Evolutionary conservation across 2,113 vertebrate genomes (phyloP).

Genomic region (Actinemys pallida): DNA sequence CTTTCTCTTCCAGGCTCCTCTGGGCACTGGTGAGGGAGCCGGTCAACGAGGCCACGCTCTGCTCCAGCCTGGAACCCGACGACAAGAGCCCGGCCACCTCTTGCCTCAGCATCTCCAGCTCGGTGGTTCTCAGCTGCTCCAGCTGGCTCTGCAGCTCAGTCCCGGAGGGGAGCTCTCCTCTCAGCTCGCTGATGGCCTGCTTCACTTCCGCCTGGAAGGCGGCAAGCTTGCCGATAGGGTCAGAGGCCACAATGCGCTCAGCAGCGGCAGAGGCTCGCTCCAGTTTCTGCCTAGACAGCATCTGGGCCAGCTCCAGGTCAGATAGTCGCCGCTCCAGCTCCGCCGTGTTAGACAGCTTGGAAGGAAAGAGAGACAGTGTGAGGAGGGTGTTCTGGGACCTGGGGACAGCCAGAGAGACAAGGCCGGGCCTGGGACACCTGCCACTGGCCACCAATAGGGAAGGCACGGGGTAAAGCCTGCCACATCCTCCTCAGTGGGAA

Average conservation of each 20-base stretch:
- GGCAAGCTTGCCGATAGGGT: conserved; percentile 77
- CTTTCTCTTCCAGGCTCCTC: background rate
- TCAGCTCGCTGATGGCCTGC: conserved; percentile 70
- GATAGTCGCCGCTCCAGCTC: conserved; percentile 70
- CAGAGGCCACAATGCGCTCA: conserved; percentile 75
- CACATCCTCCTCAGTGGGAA: too few species aligned
- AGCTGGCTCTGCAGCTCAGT: conserved; percentile 61
- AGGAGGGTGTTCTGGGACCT: too few species aligned
- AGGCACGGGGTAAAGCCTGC: too few species aligned
- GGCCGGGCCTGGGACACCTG: too few species aligned
- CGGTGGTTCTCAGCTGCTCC: conserved; percentile 31
- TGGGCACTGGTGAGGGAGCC: background rate
- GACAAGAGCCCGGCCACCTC: background rate
- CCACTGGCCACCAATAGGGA: too few species aligned
- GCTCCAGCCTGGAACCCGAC: background rate
- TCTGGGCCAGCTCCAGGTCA: conserved; percentile 72
- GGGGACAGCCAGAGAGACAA: too few species aligned
- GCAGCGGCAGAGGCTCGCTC: conserved; percentile 73
- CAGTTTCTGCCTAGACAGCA: conserved; percentile 73
- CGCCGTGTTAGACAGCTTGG: conserved; percentile 62
- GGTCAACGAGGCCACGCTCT: background rate
- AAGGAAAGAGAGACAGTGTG: background rate
- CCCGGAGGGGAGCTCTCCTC: conserved; percentile 62
- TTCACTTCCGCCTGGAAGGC: conserved; percentile 79
- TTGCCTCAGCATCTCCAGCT: conserved; percentile 53